Percentiles rank a stretch among this genome's conserved stretches.
Evolutionary conservation across 2,797 vertebrate species (phyloP).

Genomic region (Eurystomus glaucurus): DNA sequence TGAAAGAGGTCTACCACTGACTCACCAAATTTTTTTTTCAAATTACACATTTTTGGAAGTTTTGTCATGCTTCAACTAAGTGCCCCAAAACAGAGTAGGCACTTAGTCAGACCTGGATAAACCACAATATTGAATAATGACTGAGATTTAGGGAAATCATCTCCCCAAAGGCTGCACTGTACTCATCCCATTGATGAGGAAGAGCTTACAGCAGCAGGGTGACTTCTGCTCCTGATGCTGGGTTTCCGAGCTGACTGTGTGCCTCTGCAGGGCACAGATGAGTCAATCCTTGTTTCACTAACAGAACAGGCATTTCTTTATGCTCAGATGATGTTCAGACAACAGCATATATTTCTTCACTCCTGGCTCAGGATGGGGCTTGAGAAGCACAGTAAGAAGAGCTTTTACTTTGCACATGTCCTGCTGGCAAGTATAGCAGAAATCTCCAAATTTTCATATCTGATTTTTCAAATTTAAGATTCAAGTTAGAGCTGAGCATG

Average conservation of each 20-base stretch:
- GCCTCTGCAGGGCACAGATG: background rate
- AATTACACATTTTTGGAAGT: background rate
- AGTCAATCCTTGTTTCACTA: background rate
- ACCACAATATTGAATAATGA: background rate
- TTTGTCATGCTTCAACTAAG: background rate
- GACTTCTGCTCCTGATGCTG: fast-evolving
- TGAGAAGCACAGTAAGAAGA: background rate
- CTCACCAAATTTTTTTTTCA: background rate
- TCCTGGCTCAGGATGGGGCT: background rate
- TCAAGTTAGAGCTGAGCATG: background rate
- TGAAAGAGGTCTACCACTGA: background rate
- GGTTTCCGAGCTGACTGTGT: fast-evolving
- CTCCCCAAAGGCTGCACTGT: fast-evolving
- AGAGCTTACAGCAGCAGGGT: background rate
- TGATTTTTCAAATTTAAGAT: background rate
- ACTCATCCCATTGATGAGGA: background rate
- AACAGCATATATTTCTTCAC: fast-evolving
- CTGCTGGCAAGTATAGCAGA: background rate
- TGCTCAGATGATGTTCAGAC: background rate
- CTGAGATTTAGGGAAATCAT: background rate
- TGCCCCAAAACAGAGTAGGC: background rate
- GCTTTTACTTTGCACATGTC: background rate
- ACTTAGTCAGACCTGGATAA: background rate
- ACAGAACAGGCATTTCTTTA: background rate
- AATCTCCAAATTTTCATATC: background rate